A percentile compares a stretch with the other conserved stretches of the same genome.
Conservation (phyloP, 2,113 vertebrate species). For the Tupaia tana region DNA sequence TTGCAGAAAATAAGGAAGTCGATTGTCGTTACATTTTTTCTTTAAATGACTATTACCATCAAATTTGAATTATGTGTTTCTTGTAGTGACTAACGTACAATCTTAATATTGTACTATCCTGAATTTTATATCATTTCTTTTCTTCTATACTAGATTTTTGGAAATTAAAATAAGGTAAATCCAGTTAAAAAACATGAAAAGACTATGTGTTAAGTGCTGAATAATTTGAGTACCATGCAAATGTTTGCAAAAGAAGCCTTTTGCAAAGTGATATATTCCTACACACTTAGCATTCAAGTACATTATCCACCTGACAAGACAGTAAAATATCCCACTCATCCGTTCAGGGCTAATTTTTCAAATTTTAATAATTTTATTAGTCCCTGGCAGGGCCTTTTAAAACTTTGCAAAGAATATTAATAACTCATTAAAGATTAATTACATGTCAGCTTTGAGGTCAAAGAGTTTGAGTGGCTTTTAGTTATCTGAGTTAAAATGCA, state of each 20-base stretch:
- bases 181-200: not conserved
- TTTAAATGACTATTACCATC: constrained; percentile 1
- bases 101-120: constrained; percentile 4
- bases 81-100: not conserved
- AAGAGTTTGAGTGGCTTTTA: constrained; percentile 50
- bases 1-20: not conserved
- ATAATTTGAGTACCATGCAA: not conserved
- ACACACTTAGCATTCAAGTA: constrained; percentile 51
- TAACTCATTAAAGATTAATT: constrained; percentile 74
- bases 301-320: constrained; percentile 49
- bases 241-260: not conserved
- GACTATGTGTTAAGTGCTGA: not conserved
- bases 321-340: constrained; percentile 65
- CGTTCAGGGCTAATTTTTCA: constrained; percentile 58
- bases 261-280: not conserved
- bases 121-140: not conserved
- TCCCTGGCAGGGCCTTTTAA: constrained; percentile 60
- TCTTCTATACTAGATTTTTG: not conserved
- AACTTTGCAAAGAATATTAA: constrained; percentile 66
- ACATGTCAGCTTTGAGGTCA: constrained; percentile 61
- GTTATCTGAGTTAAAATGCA: constrained; percentile 41
- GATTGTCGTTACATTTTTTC: not conserved
- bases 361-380: constrained; percentile 71
- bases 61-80: constrained; percentile 3
- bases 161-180: constrained; percentile 37